Conservation (phyloP, 2,888 invertebrate genomes). For the Plebejus anna region DNA sequence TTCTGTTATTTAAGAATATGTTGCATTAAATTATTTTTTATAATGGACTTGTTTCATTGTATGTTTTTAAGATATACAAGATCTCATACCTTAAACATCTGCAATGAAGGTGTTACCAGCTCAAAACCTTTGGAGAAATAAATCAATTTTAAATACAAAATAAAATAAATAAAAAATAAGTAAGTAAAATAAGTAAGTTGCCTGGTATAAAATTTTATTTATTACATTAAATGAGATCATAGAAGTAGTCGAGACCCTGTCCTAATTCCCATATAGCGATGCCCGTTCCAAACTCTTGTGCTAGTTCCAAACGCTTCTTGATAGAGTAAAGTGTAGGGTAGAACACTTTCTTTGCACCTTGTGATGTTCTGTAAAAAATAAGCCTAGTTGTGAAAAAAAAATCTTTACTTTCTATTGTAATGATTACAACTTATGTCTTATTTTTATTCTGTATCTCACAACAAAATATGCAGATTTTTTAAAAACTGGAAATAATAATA, state of each 20-base stretch:
- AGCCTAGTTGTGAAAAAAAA: too few species aligned
- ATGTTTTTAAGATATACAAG: background rate
- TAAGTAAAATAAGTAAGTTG: background rate
- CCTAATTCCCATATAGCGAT: conserved; percentile 98
- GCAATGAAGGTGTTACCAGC: background rate
- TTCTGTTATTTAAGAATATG: background rate
- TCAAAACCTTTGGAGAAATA: background rate
- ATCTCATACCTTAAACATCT: background rate
- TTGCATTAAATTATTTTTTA: background rate
- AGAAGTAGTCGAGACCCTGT: conserved; percentile 96
- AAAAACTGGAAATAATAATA: too few species aligned
- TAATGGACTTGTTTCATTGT: background rate
- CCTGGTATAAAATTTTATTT: conserved; percentile 6
- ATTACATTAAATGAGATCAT: conserved; percentile 82
- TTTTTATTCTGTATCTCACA: too few species aligned
- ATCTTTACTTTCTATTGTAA: too few species aligned
- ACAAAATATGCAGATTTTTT: too few species aligned
- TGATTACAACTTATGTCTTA: too few species aligned
- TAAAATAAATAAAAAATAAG: background rate
- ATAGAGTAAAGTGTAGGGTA: conserved; percentile 95
- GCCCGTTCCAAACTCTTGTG: conserved; percentile 88
- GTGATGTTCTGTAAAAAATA: conserved; percentile 72
- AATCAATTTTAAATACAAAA: background rate
- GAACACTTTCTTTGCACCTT: conserved; percentile 88
- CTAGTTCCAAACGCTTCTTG: conserved; percentile 87